phyloP scores from a whole-genome alignment of 1,140 invertebrate species.

The Anadara kagoshimensis region DNA sequence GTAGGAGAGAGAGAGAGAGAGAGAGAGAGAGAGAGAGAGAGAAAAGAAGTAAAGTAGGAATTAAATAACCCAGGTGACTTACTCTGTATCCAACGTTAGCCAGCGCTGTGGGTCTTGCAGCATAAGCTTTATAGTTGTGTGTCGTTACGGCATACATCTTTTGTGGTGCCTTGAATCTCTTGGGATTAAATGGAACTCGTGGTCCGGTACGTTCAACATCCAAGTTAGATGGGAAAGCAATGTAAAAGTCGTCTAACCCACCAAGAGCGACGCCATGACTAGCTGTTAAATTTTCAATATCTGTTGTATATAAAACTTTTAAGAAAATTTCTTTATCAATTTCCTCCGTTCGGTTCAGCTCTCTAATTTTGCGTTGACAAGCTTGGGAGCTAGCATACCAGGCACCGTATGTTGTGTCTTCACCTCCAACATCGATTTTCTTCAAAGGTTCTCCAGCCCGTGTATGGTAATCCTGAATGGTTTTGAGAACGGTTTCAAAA shows the following conservation, averaged over 20 bases:
- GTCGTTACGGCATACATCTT: constrained; percentile 43
- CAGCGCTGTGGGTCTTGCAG: constrained; percentile 50
- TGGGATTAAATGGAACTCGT: constrained; percentile 34
- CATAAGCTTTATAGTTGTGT: constrained; percentile 51
- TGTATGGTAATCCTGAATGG: constrained; percentile 36
- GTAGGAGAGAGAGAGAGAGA: too few species aligned
- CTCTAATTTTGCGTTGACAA: too few species aligned
- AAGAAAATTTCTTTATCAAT: constrained; percentile 14
- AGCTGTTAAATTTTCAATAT: constrained; percentile 46
- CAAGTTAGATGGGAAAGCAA: constrained; percentile 36
- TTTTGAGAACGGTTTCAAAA: constrained; percentile 41
- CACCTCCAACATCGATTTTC: constrained; percentile 62
- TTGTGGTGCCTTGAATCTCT: constrained; percentile 17
- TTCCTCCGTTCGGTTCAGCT: constrained; percentile 47
- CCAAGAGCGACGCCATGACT: constrained; percentile 44
- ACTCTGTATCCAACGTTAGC: constrained; percentile 65
- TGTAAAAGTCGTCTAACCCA: constrained; percentile 59
- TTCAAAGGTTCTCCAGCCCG: constrained; percentile 50
- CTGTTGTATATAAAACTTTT: constrained; percentile 46
- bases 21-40: too few species aligned
- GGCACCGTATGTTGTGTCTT: constrained; percentile 55
- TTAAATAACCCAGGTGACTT: background rate
- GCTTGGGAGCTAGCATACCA: constrained; percentile 19
- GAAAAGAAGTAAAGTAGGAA: background rate
- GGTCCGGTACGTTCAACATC: constrained; percentile 14